Percentiles rank a stretch among this genome's conserved stretches.
Conservation (phyloP, 2,888 invertebrate genomes). For the Nineta flava region DNA sequence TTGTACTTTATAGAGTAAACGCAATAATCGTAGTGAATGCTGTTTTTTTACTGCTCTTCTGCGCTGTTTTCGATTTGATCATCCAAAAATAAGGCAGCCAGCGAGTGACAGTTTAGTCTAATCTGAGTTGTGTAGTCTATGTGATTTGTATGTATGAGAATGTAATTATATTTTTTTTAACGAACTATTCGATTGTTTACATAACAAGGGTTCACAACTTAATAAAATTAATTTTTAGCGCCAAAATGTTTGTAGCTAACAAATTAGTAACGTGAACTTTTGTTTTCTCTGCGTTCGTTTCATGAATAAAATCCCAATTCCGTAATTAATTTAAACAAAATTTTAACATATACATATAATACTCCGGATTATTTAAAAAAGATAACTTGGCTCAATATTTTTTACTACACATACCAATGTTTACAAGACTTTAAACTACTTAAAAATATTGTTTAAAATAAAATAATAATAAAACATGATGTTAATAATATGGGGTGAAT, state of each 20-base stretch:
- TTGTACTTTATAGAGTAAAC: neutral
- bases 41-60: neutral
- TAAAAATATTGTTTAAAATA: constrained; percentile 10
- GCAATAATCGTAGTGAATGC: constrained; percentile 3
- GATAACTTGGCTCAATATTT: constrained; percentile 20
- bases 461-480: constrained; percentile 15
- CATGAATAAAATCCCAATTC: neutral
- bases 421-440: constrained; percentile 15
- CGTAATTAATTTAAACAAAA: neutral
- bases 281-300: neutral
- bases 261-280: neutral
- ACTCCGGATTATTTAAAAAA: neutral
- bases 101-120: neutral
- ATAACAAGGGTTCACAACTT: neutral
- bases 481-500: constrained; percentile 1
- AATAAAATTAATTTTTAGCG: too few relatives aligned
- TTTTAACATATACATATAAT: too few relatives aligned
- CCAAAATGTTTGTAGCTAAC: neutral
- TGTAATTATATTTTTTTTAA: constrained; percentile 7
- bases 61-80: neutral
- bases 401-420: constrained; percentile 19
- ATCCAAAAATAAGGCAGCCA: neutral
- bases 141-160: constrained; percentile 6
- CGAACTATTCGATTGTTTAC: neutral
- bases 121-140: neutral